These are phyloP conservation scores for Megalops cyprinoides DNA, from an alignment of 2,797 vertebrate genomes.

Conservation along the genomic window DNA sequence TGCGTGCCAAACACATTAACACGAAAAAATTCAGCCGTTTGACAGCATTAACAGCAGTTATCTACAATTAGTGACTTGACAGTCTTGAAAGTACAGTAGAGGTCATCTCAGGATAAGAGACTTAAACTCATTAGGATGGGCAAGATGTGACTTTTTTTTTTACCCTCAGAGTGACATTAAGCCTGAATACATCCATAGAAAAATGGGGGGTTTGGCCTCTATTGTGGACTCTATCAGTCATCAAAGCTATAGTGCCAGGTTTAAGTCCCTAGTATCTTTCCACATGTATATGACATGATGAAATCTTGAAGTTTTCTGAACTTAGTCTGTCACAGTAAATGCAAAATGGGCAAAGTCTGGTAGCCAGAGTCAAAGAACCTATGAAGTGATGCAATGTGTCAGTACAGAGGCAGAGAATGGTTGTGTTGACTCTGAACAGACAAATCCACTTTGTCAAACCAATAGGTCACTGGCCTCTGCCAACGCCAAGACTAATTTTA, in stretches of 20 bases:
- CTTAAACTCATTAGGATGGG: not conserved
- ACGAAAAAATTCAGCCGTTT: no score
- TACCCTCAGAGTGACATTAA: no score
- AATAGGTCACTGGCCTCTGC: conserved; percentile 10
- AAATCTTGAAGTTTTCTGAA: not conserved
- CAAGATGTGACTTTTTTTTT: not conserved
- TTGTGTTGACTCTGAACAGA: not conserved
- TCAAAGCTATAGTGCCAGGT: not conserved
- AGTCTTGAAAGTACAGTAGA: no score
- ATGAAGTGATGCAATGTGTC: not conserved
- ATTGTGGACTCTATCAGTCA: no score
- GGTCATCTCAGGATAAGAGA: not conserved
- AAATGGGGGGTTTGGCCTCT: no score
- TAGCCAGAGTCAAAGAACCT: conserved; percentile 5
- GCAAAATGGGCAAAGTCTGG: conserved; percentile 3
- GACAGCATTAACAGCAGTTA: no score
- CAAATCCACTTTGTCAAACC: not conserved
- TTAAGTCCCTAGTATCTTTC: no score
- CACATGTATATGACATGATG: not conserved
- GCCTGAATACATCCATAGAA: no score
- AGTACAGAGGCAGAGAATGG: not conserved
- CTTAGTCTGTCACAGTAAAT: conserved; percentile 1
- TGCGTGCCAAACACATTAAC: no score
- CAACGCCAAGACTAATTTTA: not conserved
- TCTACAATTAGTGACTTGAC: no score